Evolutionary conservation across 1,140 invertebrate species (phyloP), one percentile per base, ranked within the genome.

Genomic region (Hypsibius dujardini): DNA sequence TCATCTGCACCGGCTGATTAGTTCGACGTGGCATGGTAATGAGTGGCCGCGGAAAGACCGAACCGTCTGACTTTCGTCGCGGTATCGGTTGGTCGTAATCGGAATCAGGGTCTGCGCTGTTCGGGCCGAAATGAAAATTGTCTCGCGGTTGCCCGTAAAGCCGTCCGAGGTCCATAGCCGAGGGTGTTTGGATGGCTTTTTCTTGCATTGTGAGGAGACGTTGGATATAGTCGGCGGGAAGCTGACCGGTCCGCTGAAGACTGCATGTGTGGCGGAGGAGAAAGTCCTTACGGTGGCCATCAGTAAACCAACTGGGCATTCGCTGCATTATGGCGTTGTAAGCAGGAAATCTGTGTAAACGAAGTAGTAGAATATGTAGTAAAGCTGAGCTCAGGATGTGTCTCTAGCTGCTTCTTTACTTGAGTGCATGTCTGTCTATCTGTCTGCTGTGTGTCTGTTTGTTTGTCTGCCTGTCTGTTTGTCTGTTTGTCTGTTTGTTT

Each of bases 291-390:
- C 62, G 62, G 62, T 67, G 12, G 7, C 42, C 62, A 7, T 12
- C 12, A 3, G 62, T 15, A 3, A 67, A 15, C 62, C 62, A 67
- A 45, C 62, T 67, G 42, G 62, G 62, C 7, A 67, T 7, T 15
- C 42, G 62, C 12, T 42, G 62, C 7, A 67, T 15, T 7, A 67
- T 12, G 62, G 62, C 62, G 62, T 67, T 67, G 62, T 67, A 67
- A 12, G 62, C 3, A 7, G 62, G 62, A 42, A 67, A 67, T 67
- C 62, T 67, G 42, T 7, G 45, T 15, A 42, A 67, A 7, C 12
- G 45, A 15, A 67, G 7, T 67, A 0, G 12, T 67, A 42, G 45
- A 15, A 42, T 56, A 56, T 56, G n/a, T 12, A 56, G 50, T 56
- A 12, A 56, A 56, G n/a, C 28, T 28, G 28, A 28, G 28, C 28